phyloP scores from a whole-genome alignment of 2,113 vertebrate genomes.

The Fukomys damarensis region DNA sequence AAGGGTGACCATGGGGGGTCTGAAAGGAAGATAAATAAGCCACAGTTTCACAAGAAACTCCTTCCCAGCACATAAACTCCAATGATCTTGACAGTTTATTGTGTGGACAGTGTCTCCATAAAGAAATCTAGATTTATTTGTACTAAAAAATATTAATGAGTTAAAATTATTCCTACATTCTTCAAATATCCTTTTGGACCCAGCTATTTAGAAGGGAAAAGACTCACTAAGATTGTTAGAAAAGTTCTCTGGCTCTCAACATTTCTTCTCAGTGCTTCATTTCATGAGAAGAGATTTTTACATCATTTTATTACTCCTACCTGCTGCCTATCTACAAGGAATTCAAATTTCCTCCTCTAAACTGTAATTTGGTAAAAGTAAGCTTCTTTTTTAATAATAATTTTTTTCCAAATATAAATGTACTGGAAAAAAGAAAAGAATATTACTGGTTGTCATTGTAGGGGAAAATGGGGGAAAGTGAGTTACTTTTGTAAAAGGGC shows the following conservation, averaged over 20 bases:
- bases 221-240: not conserved
- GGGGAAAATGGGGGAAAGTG: not conserved
- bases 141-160: slow-evolving; percentile 55
- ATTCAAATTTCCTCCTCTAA: not conserved
- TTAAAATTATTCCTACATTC: slow-evolving; percentile 49
- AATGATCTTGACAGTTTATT: slow-evolving; percentile 28
- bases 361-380: not conserved
- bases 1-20: not conserved
- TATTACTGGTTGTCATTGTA: slow-evolving; percentile 56
- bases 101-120: not conserved
- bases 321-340: not conserved
- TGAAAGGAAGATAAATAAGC: not conserved
- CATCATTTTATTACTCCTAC: slow-evolving; percentile 13
- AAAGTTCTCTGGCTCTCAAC: not conserved
- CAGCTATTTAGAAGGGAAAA: not conserved
- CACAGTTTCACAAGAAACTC: not conserved
- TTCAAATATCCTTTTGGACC: not conserved
- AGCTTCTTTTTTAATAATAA: slow-evolving; percentile 32
- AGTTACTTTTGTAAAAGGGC: slow-evolving; percentile 38
- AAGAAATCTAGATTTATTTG: slow-evolving; percentile 49
- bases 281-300: not conserved
- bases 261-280: not conserved
- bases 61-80: not conserved
- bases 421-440: not conserved
- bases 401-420: slow-evolving; percentile 36